Evolutionary conservation across 1,140 invertebrate species (phyloP).

Genomic region (Polyergus mexicanus): DNA sequence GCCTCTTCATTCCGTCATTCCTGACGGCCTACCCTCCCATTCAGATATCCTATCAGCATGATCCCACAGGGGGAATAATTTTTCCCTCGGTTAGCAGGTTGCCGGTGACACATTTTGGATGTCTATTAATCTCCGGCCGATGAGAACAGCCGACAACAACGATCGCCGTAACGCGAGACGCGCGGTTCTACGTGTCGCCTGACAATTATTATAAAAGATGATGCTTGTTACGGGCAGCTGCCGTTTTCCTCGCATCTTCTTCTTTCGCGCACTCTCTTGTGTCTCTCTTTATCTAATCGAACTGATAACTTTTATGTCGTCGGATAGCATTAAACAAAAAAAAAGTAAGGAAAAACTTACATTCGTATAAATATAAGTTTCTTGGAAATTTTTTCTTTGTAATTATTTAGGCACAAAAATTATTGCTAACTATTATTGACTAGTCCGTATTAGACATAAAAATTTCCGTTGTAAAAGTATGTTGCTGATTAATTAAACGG

Average conservation of each 20-base stretch:
- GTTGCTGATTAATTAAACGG: not conserved
- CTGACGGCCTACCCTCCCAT: not conserved
- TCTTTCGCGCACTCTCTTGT: not conserved
- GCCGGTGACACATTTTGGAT: conserved; percentile 56
- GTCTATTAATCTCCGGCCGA: conserved; percentile 67
- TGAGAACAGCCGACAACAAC: conserved; percentile 38
- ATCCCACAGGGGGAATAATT: conserved; percentile 59
- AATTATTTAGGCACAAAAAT: not conserved
- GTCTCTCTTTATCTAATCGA: conserved; percentile 38
- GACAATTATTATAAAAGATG: conserved; percentile 79
- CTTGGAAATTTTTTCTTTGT: not conserved
- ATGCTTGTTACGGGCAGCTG: conserved; percentile 60
- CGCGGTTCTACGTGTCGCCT: conserved; percentile 50
- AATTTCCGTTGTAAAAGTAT: not conserved
- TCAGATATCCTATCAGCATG: conserved; percentile 30
- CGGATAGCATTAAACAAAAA: not conserved
- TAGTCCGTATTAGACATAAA: no score
- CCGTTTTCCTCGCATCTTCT: conserved; percentile 16
- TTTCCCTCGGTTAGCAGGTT: conserved; percentile 26
- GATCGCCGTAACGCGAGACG: conserved; percentile 53
- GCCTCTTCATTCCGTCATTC: conserved; percentile 4
- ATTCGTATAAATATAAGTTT: not conserved
- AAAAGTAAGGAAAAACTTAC: not conserved
- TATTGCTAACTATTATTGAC: not conserved
- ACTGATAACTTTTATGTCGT: conserved; percentile 28